Evolutionary conservation across 2,888 invertebrate genomes (phyloP).

Genomic region (Hartigia nigra): DNA sequence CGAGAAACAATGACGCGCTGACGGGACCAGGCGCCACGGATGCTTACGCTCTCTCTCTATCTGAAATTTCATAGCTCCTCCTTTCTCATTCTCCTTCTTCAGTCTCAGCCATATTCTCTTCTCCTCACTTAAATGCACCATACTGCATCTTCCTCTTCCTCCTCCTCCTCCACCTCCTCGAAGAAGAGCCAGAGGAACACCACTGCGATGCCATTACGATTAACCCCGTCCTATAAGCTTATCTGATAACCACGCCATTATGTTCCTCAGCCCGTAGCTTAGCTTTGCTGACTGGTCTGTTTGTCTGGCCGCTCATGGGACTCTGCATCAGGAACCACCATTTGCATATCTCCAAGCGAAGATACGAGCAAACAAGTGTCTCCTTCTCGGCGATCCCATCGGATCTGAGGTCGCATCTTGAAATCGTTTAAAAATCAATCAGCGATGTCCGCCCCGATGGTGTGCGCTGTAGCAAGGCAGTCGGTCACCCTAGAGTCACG

Average conservation of each 20-base stretch:
- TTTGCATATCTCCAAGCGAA: slow-evolving; percentile 50
- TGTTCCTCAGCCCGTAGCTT: slow-evolving; percentile 42
- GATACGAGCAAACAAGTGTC: slow-evolving; percentile 52
- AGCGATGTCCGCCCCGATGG: slow-evolving; percentile 14
- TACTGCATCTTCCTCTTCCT: slow-evolving; percentile 28
- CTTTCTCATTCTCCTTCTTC: slow-evolving; percentile 1
- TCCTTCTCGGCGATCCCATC: slow-evolving; percentile 32
- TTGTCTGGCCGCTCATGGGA: slow-evolving; percentile 51
- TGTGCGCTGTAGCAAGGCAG: not conserved
- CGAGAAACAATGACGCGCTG: slow-evolving; percentile 51
- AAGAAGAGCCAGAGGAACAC: slow-evolving; percentile 40
- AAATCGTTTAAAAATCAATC: slow-evolving; percentile 46
- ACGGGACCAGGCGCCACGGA: slow-evolving; percentile 14
- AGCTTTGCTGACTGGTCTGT: slow-evolving; percentile 57
- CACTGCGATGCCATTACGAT: slow-evolving; percentile 64
- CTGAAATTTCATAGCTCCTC: not conserved
- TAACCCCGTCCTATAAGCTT: slow-evolving; percentile 59
- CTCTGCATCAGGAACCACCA: slow-evolving; percentile 27
- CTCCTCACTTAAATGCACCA: slow-evolving; percentile 17
- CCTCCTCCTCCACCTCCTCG: slow-evolving; percentile 11
- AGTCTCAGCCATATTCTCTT: slow-evolving; percentile 17
- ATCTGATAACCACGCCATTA: slow-evolving; percentile 60
- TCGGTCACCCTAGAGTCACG: not conserved
- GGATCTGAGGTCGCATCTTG: slow-evolving; percentile 37
- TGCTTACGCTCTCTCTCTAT: not conserved